Evolutionary conservation across 2,888 invertebrate species (phyloP).

Genomic region (Drosophila picticornis): DNA sequence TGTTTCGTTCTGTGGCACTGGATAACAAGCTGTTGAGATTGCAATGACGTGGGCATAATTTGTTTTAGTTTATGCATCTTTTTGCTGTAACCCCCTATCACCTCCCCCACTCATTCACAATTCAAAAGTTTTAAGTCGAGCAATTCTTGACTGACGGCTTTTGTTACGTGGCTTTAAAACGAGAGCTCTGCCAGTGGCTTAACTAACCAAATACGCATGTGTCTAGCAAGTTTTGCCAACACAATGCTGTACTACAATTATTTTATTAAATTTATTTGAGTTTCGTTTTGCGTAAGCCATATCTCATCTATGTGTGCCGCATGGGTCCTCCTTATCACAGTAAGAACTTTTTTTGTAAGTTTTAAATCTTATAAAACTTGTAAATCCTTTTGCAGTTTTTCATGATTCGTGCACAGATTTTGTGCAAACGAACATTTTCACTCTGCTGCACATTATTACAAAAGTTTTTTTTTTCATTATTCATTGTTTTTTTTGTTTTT

Average conservation of each 20-base stretch:
- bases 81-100: background rate
- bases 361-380: constrained; percentile 65
- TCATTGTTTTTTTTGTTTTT: constrained; percentile 14
- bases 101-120: constrained; percentile 1
- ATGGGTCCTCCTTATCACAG: constrained; percentile 20
- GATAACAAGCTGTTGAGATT: constrained; percentile 77
- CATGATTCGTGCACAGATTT: constrained; percentile 58
- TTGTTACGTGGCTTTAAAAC: constrained; percentile 21
- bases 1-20: constrained; percentile 25
- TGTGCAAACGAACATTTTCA: constrained; percentile 63
- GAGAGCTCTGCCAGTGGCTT: background rate
- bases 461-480: constrained; percentile 34
- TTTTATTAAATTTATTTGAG: constrained; percentile 31
- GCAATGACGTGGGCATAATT: constrained; percentile 76
- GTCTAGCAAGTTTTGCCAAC: constrained; percentile 16
- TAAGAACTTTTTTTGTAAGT: constrained; percentile 36
- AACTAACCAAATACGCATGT: constrained; percentile 8
- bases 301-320: constrained; percentile 6
- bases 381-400: constrained; percentile 56
- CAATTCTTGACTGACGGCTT: constrained; percentile 17
- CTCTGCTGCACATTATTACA: constrained; percentile 63
- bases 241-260: constrained; percentile 4
- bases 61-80: constrained; percentile 67
- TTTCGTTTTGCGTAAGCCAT: constrained; percentile 2
- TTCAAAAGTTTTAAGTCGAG: constrained; percentile 27